Base-by-base conservation (phyloP, 2,888 invertebrate genomes). In the Malacosoma neustria region DNA sequence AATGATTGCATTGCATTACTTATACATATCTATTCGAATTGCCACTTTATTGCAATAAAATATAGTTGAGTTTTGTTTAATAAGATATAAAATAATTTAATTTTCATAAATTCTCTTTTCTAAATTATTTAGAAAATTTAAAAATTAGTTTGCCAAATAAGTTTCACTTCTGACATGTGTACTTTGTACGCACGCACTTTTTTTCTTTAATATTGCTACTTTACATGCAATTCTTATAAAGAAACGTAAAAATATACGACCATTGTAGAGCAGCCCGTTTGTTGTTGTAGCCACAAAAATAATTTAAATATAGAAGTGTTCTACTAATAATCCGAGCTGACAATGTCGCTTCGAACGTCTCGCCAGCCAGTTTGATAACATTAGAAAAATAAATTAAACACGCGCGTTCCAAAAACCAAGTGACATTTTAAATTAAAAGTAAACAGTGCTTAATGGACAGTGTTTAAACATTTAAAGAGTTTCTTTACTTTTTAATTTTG, bases 271-370 rank as follows among this genome's bases (percentile, higher is more conserved):
- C 62, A 48, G 30, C 42, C 52, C 43, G 39, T 34, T 41, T 37
- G 41, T 49, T 49, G 48, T 48, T 50, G 47, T 55, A 45, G 43
- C 48, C 48, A 49, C 53, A 54, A 60, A 64, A 61, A 54, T 53
- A 49, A 49, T 58, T 57, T 59, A 64, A 59, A 57, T 56, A 52
- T 64, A 64, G 64, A 62, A 60, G 52, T 22, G 22, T 55, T 59
- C 63, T 62, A 69, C 71, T 72, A 72, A 70, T 71, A 72, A 62
- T 58, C 58, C 51, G 55, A 65, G 63, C 72, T 72, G 75, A 79
- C 79, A 82, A 74, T 75, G 71, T 76, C 65, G 68, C 60, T 68
- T 57, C 66, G 72, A 64, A 65, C 60, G 66, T 72, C 56, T 74
- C 68, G 66, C 62, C 56, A 58, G 55, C 52, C 60, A 51, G 59